Evolutionary conservation across 2,113 vertebrate genomes (phyloP).

Genomic region (human (Homo sapiens)): DNA sequence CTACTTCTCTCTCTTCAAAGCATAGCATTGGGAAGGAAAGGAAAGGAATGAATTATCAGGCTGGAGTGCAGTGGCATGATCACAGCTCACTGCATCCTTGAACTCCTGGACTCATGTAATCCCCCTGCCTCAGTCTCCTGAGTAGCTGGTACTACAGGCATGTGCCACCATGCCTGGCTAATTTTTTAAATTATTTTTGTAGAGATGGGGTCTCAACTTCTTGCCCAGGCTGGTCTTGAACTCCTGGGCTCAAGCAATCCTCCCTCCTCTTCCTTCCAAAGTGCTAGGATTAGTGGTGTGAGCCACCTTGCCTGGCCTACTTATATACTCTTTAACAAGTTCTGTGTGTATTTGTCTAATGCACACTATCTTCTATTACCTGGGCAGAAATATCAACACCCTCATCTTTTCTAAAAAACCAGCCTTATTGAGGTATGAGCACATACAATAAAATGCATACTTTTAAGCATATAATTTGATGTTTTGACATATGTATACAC

Average conservation of each 20-base stretch:
- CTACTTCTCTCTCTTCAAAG: background rate
- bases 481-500: background rate
- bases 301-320: too few species aligned
- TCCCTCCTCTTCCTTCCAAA: too few species aligned
- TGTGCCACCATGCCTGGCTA: too few species aligned
- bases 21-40: background rate
- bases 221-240: too few species aligned
- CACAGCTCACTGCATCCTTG: too few species aligned
- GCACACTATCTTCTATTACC: background rate
- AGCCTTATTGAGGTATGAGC: background rate
- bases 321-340: background rate
- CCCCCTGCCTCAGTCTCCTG: too few species aligned
- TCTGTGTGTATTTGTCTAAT: background rate
- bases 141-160: too few species aligned
- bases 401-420: background rate
- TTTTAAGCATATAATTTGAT: background rate
- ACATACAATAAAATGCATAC: background rate
- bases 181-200: too few species aligned
- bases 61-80: background rate
- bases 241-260: too few species aligned
- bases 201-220: too few species aligned
- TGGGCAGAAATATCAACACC: background rate
- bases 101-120: too few species aligned
- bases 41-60: background rate
- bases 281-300: too few species aligned